Evolutionary conservation across 2,888 invertebrate species (phyloP).

Genomic region (Polyploca ridens): DNA sequence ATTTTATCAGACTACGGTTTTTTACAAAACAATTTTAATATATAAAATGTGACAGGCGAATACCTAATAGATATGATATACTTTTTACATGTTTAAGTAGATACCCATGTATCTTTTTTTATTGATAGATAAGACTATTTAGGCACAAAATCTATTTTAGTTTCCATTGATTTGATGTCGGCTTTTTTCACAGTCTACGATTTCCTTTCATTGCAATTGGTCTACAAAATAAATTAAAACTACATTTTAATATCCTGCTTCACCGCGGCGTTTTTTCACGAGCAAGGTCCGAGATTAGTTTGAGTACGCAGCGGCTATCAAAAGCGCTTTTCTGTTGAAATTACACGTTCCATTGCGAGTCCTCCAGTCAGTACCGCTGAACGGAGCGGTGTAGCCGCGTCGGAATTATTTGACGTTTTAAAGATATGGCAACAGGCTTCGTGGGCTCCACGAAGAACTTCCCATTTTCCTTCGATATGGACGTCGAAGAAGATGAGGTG

Average conservation of each 20-base stretch:
- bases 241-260: neutral
- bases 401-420: constrained; percentile 26
- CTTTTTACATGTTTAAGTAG: neutral
- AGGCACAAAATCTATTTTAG: neutral
- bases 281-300: neutral
- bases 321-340: constrained; percentile 1
- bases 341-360: constrained; percentile 1
- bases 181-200: neutral
- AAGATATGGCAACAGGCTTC: constrained; percentile 71
- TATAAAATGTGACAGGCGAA: neutral
- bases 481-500: constrained; percentile 71
- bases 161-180: neutral
- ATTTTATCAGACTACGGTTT: neutral
- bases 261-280: neutral
- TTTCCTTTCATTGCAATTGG: neutral
- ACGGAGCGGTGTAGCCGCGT: constrained; percentile 25
- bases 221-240: neutral
- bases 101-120: neutral
- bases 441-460: constrained; percentile 80
- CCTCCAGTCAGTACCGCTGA: constrained; percentile 17
- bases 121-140: neutral
- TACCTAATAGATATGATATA: neutral
- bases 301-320: constrained; percentile 17
- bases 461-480: constrained; percentile 79
- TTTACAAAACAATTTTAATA: neutral